A percentile compares a stretch with the other conserved stretches of the same genome.
phyloP scores from a whole-genome alignment of 2,113 vertebrate species.

The Climacteris rufus region DNA sequence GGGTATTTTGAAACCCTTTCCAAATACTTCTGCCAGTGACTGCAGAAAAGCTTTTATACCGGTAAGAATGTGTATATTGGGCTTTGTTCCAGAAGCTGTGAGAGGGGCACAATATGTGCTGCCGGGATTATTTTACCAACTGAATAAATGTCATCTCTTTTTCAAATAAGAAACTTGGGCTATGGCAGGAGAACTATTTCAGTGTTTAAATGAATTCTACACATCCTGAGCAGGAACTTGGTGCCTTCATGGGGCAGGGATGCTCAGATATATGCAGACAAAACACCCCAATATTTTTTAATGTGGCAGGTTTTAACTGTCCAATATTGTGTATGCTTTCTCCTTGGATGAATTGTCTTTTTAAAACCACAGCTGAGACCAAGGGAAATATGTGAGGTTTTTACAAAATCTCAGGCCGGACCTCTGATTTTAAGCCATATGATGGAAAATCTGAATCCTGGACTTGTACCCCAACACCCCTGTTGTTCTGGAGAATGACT shows the following conservation, averaged over 20 bases:
- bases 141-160: constrained; percentile 29
- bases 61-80: not conserved
- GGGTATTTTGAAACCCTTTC: not conserved
- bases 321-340: not conserved
- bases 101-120: not conserved
- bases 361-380: not conserved
- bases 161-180: constrained; percentile 5
- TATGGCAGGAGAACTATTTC: not conserved
- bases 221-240: not conserved
- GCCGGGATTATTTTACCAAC: not conserved
- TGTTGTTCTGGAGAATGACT: not conserved
- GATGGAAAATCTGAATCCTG: not conserved
- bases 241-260: not conserved
- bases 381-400: not conserved
- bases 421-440: not conserved
- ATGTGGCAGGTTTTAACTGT: not conserved
- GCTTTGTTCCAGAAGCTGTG: constrained; percentile 13
- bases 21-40: not conserved
- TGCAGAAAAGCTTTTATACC: constrained; percentile 1
- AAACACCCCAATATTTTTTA: not conserved
- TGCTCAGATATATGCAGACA: not conserved
- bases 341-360: not conserved
- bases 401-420: not conserved
- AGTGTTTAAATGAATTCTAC: not conserved
- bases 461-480: not conserved